phyloP scores from a whole-genome alignment of 2,797 vertebrate species.

The Eidolon dupreanum region DNA sequence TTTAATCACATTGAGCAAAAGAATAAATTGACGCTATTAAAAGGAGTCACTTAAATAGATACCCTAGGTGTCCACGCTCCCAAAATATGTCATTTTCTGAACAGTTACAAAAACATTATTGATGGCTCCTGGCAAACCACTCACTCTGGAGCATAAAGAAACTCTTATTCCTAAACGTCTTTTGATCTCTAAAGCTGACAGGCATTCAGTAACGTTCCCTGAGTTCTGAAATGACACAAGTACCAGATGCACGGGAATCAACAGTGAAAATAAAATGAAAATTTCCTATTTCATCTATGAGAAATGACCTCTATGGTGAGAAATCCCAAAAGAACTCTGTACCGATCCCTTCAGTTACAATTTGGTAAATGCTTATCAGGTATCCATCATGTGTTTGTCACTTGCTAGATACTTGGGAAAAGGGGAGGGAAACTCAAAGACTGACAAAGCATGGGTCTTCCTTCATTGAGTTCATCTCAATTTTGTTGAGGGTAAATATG shows the following conservation, averaged over 20 bases:
- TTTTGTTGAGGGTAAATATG: neutral
- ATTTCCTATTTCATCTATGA: neutral
- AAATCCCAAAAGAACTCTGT: neutral
- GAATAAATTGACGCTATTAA: conserved; percentile 21
- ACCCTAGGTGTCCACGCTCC: neutral
- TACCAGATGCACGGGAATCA: neutral
- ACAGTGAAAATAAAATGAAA: neutral
- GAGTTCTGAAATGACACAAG: conserved; percentile 3
- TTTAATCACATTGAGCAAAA: conserved; percentile 1
- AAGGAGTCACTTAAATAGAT: neutral
- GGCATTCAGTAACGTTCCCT: neutral
- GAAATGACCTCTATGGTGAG: neutral
- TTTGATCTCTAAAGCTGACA: conserved; percentile 58
- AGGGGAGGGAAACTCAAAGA: neutral
- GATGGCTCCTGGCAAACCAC: neutral
- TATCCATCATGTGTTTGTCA: neutral
- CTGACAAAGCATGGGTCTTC: neutral
- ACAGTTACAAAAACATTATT: conserved; percentile 15
- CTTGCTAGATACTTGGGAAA: neutral
- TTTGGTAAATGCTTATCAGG: neutral
- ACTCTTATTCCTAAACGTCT: neutral
- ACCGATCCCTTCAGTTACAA: neutral
- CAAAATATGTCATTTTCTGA: conserved; percentile 14
- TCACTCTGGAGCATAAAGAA: neutral
- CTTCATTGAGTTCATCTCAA: neutral